These are phyloP conservation scores for Cyphomyrus discorhynchus DNA, from an alignment of 2,113 vertebrate genomes.

Conservation along the genomic window DNA sequence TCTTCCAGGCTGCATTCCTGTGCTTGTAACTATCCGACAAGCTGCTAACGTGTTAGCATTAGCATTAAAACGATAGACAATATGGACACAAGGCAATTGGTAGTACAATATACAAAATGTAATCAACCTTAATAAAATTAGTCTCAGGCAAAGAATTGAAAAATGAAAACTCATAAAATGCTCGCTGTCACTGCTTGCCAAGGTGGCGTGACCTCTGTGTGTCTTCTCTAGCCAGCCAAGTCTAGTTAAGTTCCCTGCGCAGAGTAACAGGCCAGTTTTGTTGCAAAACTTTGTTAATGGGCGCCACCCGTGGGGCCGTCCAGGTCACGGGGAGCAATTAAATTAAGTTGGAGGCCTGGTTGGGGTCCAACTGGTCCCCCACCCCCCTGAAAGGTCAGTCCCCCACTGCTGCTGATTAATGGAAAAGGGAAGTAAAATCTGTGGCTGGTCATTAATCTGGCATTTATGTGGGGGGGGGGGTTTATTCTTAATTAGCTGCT, in stretches of 20 bases:
- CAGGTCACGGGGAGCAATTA: conserved; percentile 70
- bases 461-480: conserved; percentile 61
- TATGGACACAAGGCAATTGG: not conserved
- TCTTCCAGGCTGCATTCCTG: no score
- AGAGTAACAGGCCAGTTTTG: not conserved
- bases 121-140: not conserved
- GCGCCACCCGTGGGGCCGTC: conserved; percentile 69
- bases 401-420: conserved; percentile 59
- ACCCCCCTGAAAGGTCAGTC: conserved; percentile 57
- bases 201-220: not conserved
- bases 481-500: conserved; percentile 71
- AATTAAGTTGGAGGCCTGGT: conserved; percentile 57
- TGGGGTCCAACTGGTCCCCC: conserved; percentile 46
- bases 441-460: conserved; percentile 71
- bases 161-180: not conserved
- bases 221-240: not conserved
- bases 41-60: not conserved
- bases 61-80: not conserved
- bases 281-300: conserved; percentile 60
- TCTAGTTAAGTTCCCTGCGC: not conserved
- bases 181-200: not conserved
- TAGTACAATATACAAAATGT: not conserved
- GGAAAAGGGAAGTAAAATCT: conserved; percentile 59
- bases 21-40: not conserved
- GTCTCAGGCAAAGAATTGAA: not conserved